A percentile compares a stretch with the other conserved stretches of the same genome.
Evolutionary conservation across 53 echinoderm and acorn worm species (phyloP).

Genomic region (Echinarachnius parma): DNA sequence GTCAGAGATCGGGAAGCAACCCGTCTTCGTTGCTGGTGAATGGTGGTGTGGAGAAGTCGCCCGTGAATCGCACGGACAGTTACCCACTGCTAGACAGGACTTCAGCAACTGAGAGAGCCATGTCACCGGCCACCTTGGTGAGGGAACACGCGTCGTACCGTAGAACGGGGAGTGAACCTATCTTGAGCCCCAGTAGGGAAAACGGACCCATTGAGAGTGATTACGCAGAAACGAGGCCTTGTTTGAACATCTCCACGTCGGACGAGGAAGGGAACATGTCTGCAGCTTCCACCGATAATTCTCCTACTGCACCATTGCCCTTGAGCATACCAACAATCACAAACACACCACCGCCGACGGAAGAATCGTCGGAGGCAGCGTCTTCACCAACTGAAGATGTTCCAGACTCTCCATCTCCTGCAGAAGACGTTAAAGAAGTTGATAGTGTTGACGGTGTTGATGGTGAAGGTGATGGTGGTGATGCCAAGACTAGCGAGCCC

Average conservation of each 20-base stretch:
- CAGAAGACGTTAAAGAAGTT: no score
- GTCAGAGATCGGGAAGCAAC: slow-evolving; percentile 84
- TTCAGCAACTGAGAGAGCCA: slow-evolving; percentile 14
- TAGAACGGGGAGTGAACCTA: slow-evolving; percentile 85
- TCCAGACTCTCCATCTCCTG: no score
- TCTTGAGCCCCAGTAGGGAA: slow-evolving; percentile 61
- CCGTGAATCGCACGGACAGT: slow-evolving; percentile 68
- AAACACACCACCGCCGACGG: neutral
- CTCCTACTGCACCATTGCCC: slow-evolving; percentile 4
- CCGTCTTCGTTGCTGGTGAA: slow-evolving; percentile 48
- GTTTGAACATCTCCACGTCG: slow-evolving; percentile 45
- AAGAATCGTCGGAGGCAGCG: neutral
- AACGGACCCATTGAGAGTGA: slow-evolving; percentile 53
- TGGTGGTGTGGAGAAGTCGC: slow-evolving; percentile 14
- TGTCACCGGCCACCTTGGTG: slow-evolving; percentile 19
- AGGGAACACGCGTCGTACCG: slow-evolving; percentile 37
- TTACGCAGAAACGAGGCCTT: slow-evolving; percentile 56
- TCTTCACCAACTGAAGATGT: no score
- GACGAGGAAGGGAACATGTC: slow-evolving; percentile 40
- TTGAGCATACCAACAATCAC: slow-evolving; percentile 6
- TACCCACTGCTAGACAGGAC: slow-evolving; percentile 67
- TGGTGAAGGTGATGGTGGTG: no score
- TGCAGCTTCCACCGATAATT: neutral
- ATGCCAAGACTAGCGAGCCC: no score
- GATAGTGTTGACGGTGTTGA: no score